Base-by-base conservation (phyloP, 92 coral and sea anemone genomes). In the Bergia sp. region DNA sequence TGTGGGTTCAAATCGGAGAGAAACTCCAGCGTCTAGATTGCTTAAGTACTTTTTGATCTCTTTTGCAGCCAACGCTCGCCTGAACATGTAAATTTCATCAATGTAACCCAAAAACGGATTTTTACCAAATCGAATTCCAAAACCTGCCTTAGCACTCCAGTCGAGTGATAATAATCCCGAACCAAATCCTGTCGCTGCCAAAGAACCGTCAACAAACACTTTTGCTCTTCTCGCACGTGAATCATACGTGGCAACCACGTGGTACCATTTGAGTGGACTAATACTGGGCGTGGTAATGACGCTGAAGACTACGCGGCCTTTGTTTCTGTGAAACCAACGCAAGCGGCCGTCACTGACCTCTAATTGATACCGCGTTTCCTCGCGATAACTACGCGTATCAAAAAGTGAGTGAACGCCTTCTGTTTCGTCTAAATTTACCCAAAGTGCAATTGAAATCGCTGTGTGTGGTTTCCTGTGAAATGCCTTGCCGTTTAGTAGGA, bases 171-270 rank as follows among this genome's bases (percentile, higher is more conserved):
- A 95, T 71, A 77, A 50, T 9, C 99, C 99, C 9, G 92, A 92
- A 6, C 99, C 99, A 21, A 77, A 94, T 0, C 94, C 95, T 20
- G 91, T 89, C 1, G 94, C 97, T 36, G 85, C 87, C 73, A 94
- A 88, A 69, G 92, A 90, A 74, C 99, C 99, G 77, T 97, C 93
- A 39, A 95, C 77, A 80, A 90, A 91, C 50, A 95, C 92, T 55
- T 90, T 94, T 76, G 98, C 99, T 66, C 89, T 75, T 86, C 91
- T 91, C 55, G 92, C 93, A 71, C 89, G 90, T 41, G 99, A 97
- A 79, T 95, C 95, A 74, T 97, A 97, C 73, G 99, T 97, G 73
- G 86, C 98, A 79, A 87, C 94, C 87, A 95, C 93, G 96, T 97
- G 99, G 75, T 94, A 93, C 99, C 99, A 97, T 39, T 80, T 41